Base-by-base conservation (phyloP, 2,888 invertebrate genomes). In the Merodon equestris region DNA sequence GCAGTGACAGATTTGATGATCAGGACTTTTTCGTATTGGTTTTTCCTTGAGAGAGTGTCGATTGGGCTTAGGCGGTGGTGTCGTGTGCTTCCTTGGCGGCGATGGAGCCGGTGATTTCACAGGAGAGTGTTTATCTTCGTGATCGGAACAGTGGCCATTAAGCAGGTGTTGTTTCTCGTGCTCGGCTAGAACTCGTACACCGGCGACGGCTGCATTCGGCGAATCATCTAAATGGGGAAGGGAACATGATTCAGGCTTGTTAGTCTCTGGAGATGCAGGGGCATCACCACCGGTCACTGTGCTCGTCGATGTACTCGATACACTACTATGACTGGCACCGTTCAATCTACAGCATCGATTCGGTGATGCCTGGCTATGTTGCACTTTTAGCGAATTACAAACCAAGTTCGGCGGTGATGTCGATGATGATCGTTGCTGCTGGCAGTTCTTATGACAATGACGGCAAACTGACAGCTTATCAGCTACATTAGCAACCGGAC, bases 401-500 rank as follows among this genome's bases (percentile, higher is more conserved):
- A 88, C 77, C 63, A 88, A 81, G 68, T 79, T 79, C 27, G 82
- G 75, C 45, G 84, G 82, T 71, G 83, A 83, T 58, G 84, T 82
- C 67, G 83, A 82, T 53, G 82, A 76, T 81, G 83, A 76, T 27
- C 67, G 61, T 58, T 79, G 77, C 72, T 73, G 79, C 58, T 88
- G 91, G 89, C 94, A 94, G 85, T 93, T 94, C 89, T 93, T 94
- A 85, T 94, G 94, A 89, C 94, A 94, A 88, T 94, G 93, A 82
- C 93, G 92, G 89, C 94, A 94, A 64, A 94, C 93, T 63, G 93
- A 91, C 84, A 94, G 91, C 68, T 93, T 92, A 88, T 94, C 94
- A 76, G 93, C 92, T 81, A 88, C 85, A 82, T 85, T 85, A 60
- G 92, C 92, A 72, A 93, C 91, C 73, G 94, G 94, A 88, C 94